Base-by-base conservation (phyloP, 2,888 invertebrate genomes). In the Ophonus ardosiacus region DNA sequence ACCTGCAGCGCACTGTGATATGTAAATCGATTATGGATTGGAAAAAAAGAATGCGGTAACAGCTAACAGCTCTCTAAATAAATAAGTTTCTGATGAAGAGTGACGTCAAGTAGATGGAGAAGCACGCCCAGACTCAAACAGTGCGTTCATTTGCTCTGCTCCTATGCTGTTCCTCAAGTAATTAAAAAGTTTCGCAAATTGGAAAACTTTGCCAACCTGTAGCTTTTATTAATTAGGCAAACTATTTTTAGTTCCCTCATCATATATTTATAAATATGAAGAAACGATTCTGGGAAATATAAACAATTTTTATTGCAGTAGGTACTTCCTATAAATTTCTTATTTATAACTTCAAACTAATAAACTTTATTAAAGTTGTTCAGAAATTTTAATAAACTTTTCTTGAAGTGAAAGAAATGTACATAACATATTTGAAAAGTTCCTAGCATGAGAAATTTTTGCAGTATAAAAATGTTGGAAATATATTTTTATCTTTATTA, bases 161-260 rank as follows among this genome's bases (percentile, higher is more conserved):
- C 24, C 79, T 51, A 51, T 51, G 43, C 43, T 51, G 13, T 13
- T 79, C 24, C 15, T 71, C 40, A 61, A 81, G 81, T 81, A 81
- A 81, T 81, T 81, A 65, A 65, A 65, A 81, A 81, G 81, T 81
- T 81, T 81, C 38, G 3, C 61, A 81, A 81, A 81, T 81, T 81
- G 51, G 81, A 81, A 81, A 81, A 81, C 65, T 81, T 81, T 63
- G 40, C 40, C 43, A 65, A 81, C 81, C 81, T 81, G 81, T 81
- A 81, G 81, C 81, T 65, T 61, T 65, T 81, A 81, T 63, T 65
- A 81, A 81, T 81, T 65, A 81, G 65, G 10, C 17, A 24, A 81
- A 81, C 81, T 81, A 81, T 51, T 81, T 81, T 81, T 81, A 81
- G 65, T 81, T 81, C 61, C 38, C 61, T 59, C 61, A 6, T 61